Conservation (phyloP, 2,888 invertebrate species). For the Idaea dimidiata region DNA sequence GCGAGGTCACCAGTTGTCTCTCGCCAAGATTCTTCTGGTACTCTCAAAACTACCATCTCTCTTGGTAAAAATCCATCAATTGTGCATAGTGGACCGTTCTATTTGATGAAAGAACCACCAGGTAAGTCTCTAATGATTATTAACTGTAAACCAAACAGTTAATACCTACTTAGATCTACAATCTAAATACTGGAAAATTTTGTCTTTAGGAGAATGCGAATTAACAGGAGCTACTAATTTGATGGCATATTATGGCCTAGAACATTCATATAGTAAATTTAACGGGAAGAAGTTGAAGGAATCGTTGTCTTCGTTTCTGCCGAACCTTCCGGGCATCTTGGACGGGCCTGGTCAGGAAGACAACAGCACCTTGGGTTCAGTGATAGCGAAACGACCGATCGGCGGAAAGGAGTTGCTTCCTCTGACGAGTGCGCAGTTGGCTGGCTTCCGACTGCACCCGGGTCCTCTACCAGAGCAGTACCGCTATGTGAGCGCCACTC, state of each 20-base stretch:
- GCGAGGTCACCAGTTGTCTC: conserved; percentile 97
- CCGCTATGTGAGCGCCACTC: conserved; percentile 94
- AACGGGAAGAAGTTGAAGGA: conserved; percentile 98
- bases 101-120: conserved; percentile 98
- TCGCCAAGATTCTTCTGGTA: conserved; percentile 97
- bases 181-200: neutral
- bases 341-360: conserved; percentile 94
- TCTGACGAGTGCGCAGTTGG: conserved; percentile 91
- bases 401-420: conserved; percentile 92
- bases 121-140: conserved; percentile 71
- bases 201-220: conserved; percentile 89
- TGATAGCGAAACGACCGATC: conserved; percentile 97
- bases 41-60: conserved; percentile 98
- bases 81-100: conserved; percentile 98
- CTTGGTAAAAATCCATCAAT: conserved; percentile 98
- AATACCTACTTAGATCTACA: neutral
- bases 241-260: conserved; percentile 97
- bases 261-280: conserved; percentile 98
- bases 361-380: conserved; percentile 93
- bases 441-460: conserved; percentile 96
- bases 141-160: conserved; percentile 20
- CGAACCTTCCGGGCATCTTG: conserved; percentile 96
- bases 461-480: conserved; percentile 98
- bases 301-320: conserved; percentile 96
- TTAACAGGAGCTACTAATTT: conserved; percentile 97